Evolutionary conservation across 2,113 vertebrate genomes (phyloP).

Genomic region (Carettochelys insculpta): DNA sequence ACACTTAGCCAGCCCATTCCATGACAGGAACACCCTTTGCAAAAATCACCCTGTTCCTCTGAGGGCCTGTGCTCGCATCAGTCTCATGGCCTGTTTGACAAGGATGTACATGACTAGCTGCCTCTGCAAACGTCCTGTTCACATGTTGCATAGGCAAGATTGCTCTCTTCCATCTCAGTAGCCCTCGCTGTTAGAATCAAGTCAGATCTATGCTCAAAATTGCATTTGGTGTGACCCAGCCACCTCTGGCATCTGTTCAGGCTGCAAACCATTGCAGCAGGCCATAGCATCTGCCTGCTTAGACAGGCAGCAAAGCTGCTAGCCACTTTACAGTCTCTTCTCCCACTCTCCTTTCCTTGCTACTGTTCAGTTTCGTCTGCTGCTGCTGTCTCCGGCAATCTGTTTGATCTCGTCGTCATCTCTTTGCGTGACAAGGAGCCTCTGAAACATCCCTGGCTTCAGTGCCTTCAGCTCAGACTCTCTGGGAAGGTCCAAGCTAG

Average conservation of each 20-base stretch:
- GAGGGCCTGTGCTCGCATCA: not conserved
- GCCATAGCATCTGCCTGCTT: not conserved
- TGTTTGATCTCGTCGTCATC: fast-evolving
- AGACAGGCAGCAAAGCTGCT: not conserved
- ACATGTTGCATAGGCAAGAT: not conserved
- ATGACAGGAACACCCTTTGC: not conserved
- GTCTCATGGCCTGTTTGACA: not conserved
- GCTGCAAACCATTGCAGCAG: too few species aligned
- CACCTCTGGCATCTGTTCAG: too few species aligned
- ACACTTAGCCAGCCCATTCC: not conserved
- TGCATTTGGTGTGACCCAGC: not conserved
- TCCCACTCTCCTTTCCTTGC: not conserved
- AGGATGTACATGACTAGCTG: not conserved
- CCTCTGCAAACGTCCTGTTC: not conserved
- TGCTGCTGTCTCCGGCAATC: not conserved
- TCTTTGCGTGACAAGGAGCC: not conserved
- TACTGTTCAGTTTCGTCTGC: not conserved
- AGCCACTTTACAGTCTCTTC: not conserved
- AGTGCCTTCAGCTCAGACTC: not conserved
- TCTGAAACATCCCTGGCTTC: not conserved
- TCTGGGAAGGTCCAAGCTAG: not conserved
- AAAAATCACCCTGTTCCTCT: not conserved
- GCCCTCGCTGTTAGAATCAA: not conserved
- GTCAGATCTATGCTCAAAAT: not conserved
- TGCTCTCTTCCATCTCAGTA: not conserved